A percentile compares a stretch with the other conserved stretches of the same genome.
These are phyloP conservation scores for Aromia moschata DNA, from an alignment of 2,888 invertebrate genomes.

Conservation along the genomic window DNA sequence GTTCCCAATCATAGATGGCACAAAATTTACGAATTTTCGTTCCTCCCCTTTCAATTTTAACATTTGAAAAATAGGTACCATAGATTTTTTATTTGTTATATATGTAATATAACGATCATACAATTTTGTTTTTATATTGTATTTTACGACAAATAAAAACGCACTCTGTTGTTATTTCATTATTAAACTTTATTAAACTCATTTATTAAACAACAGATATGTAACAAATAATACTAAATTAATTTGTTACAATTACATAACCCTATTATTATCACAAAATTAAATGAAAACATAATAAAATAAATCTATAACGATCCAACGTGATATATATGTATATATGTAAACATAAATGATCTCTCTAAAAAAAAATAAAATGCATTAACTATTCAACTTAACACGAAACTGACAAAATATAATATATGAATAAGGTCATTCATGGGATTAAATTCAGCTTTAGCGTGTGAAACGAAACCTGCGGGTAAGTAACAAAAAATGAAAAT, in stretches of 20 bases:
- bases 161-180: too few species aligned
- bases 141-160: too few species aligned
- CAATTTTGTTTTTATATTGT: too few species aligned
- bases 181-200: constrained; percentile 49
- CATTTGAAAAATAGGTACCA: too few species aligned
- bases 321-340: constrained; percentile 39
- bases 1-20: too few species aligned
- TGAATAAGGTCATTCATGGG: constrained; percentile 4
- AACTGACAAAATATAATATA: constrained; percentile 18
- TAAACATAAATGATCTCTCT: constrained; percentile 27
- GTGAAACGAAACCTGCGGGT: constrained; percentile 23
- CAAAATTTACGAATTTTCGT: too few species aligned
- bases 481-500: constrained; percentile 25
- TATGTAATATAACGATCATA: too few species aligned
- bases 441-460: constrained; percentile 11
- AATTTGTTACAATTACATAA: constrained; percentile 52
- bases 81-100: too few species aligned
- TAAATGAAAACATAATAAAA: constrained; percentile 45
- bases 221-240: constrained; percentile 51
- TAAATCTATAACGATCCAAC: constrained; percentile 48
- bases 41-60: too few species aligned
- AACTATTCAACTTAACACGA: constrained; percentile 19
- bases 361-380: constrained; percentile 32
- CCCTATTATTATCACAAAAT: constrained; percentile 58
- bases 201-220: constrained; percentile 57